Base-by-base conservation (phyloP, 2,113 vertebrate genomes). In the Spilogale gracilis region DNA sequence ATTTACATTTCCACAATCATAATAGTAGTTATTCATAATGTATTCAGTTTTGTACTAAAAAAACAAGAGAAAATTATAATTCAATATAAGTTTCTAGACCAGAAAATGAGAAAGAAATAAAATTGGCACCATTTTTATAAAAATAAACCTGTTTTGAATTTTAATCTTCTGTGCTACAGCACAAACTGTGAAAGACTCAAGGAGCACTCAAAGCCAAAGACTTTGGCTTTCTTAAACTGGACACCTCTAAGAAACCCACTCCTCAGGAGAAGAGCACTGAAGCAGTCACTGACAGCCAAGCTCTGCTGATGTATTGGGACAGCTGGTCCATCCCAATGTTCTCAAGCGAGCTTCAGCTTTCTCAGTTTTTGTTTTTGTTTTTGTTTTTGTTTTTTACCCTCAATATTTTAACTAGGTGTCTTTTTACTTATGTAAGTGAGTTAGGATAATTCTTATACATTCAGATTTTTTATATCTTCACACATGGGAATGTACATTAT, bases 81-180 rank as follows among this genome's bases (percentile, higher is more conserved):
- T 56, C 3, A 11, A 79, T 27, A 0, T 38, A 73, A 71, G 11
- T 63, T 79, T 90, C 6, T 61, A 63, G 12, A 73, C 3, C 43
- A 93, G 48, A 87, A 65, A 96, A 76, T 60, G 91, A 43, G 21
- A 80, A 83, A 83, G 17, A 60, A 95, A 13, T 61, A 69, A 69
- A 93, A 67, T 0, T 0, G 9, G 3, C 2, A 67, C 3, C 9
- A 38, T 23, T 94, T 87, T 91, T 73, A 45, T 43, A 71, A 71
- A 78, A 32, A 76, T 90, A 58, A 63, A 74, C 6, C 25, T 45
- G 6, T 45, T 82, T 63, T 86, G 3, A 23, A 73, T 81, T 54
- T 32, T 78, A 54, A 69, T 84, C 25, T 71, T 90, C 48, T 82
- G 9, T 86, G 25, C 54, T 61, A 45, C 10, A 69, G 25, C 11